Evolutionary conservation across 2,113 vertebrate genomes (phyloP).

Genomic region (Electrona antarctica): DNA sequence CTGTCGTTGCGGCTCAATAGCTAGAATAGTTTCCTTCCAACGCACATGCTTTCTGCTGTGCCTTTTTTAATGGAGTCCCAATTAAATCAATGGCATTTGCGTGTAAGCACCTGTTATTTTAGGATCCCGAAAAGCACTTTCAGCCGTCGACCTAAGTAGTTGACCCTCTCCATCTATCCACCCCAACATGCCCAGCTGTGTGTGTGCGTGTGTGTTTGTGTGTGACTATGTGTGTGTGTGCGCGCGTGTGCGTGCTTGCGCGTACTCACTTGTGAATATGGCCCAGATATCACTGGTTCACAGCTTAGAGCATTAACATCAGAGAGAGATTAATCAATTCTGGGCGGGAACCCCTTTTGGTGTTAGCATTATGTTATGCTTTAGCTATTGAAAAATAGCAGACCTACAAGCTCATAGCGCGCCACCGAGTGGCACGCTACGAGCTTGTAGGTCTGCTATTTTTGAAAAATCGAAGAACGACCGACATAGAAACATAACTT

Average conservation of each 20-base stretch:
- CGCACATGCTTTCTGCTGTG: background rate
- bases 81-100: background rate
- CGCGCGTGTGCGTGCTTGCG: background rate
- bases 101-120: slow-evolving; percentile 34
- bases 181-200: slow-evolving; percentile 58
- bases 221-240: background rate
- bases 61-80: background rate
- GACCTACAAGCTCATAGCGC: too few relatives aligned
- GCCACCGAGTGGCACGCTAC: too few relatives aligned
- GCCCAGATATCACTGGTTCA: slow-evolving; percentile 59
- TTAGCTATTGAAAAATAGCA: too few relatives aligned
- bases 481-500: too few relatives aligned
- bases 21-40: background rate
- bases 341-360: too few relatives aligned
- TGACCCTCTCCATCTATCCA: slow-evolving; percentile 38
- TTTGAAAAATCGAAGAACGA: too few relatives aligned
- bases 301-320: slow-evolving; percentile 66
- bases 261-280: slow-evolving; percentile 62
- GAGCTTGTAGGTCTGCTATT: too few relatives aligned
- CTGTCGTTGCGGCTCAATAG: background rate
- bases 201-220: slow-evolving; percentile 2
- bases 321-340: too few relatives aligned
- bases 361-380: too few relatives aligned
- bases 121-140: slow-evolving; percentile 38
- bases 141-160: background rate